Evolutionary conservation across 2,113 vertebrate species (phyloP).

Genomic region (Phaetusa simplex): DNA sequence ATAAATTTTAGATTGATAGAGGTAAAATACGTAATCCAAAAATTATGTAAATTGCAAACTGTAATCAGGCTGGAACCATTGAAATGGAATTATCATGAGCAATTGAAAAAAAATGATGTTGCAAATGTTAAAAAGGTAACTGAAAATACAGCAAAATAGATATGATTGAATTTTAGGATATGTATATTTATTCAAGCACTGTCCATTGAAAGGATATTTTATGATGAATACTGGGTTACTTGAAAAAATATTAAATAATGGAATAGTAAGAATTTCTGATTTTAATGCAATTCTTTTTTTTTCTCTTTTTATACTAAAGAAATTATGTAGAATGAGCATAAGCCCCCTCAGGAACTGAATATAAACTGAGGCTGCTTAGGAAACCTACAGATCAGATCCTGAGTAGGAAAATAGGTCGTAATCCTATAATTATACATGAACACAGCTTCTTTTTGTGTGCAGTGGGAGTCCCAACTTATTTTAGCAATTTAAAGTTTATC

Average conservation of each 20-base stretch:
- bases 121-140: background rate
- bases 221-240: background rate
- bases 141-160: background rate
- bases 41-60: background rate
- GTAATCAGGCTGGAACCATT: background rate
- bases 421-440: conserved; percentile 1
- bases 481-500: conserved; percentile 31
- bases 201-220: background rate
- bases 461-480: background rate
- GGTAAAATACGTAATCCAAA: background rate
- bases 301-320: background rate
- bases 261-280: background rate
- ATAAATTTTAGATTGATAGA: background rate
- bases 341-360: background rate
- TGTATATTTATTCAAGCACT: background rate
- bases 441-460: background rate
- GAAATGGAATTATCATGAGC: background rate
- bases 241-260: background rate
- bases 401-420: background rate
- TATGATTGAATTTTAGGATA: background rate
- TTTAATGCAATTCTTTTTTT: background rate
- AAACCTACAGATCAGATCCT: background rate
- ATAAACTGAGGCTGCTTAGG: background rate
- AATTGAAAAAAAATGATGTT: background rate
- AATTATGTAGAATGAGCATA: background rate